Conservation (phyloP, 2,797 vertebrate species). For the Florisuga fusca region DNA sequence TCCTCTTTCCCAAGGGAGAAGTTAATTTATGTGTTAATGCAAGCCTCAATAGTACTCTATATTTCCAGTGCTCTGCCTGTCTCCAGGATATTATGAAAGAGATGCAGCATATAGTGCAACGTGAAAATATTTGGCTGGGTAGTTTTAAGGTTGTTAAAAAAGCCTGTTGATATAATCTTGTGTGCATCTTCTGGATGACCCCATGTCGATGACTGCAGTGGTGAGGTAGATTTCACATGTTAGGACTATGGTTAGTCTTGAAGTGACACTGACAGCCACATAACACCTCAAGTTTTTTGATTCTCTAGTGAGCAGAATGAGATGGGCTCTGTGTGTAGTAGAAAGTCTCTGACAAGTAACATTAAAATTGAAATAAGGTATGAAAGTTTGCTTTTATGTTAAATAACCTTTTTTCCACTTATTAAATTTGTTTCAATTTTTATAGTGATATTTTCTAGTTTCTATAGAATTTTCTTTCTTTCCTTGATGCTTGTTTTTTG, state of each 20-base stretch:
- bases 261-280: neutral
- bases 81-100: neutral
- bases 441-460: neutral
- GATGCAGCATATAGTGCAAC: neutral
- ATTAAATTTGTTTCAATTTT: neutral
- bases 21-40: conserved; percentile 22
- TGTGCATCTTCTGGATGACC: neutral
- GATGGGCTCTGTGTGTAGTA: neutral
- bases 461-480: neutral
- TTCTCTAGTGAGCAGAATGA: neutral
- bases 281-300: neutral
- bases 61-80: conserved; percentile 43
- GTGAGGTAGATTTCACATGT: neutral
- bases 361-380: neutral
- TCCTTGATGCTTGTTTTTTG: neutral
- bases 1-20: neutral
- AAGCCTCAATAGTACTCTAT: neutral
- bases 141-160: neutral
- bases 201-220: neutral
- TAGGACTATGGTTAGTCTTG: neutral
- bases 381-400: neutral
- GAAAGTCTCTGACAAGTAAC: neutral
- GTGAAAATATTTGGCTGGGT: neutral
- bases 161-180: neutral
- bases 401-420: neutral